A percentile compares a stretch with the other conserved stretches of the same genome.
These are phyloP conservation scores for Drosophila neotestacea DNA, from an alignment of 2,888 invertebrate genomes.

Conservation along the genomic window DNA sequence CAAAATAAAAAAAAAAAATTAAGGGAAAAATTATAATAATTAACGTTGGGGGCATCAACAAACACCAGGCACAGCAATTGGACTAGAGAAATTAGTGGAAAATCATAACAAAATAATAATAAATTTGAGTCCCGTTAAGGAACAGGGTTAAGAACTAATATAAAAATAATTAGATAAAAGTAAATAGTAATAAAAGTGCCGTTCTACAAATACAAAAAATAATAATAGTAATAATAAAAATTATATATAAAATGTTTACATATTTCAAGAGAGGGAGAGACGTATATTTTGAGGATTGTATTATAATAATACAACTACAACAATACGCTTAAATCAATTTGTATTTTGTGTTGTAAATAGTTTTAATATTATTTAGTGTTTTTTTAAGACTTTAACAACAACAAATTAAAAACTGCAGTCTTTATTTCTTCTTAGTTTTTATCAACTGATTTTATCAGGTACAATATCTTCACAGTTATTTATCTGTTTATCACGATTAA, in stretches of 20 bases:
- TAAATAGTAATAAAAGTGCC: conserved; percentile 61
- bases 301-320: conserved; percentile 64
- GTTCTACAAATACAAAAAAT: conserved; percentile 75
- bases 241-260: conserved; percentile 32
- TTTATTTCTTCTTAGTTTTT: conserved; percentile 75
- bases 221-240: conserved; percentile 23
- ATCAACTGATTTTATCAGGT: conserved; percentile 66
- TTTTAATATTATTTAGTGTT: conserved; percentile 14
- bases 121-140: conserved; percentile 44
- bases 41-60: conserved; percentile 51
- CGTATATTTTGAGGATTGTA: conserved; percentile 34
- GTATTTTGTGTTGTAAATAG: conserved; percentile 42
- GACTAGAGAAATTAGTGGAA: conserved; percentile 64
- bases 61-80: conserved; percentile 72
- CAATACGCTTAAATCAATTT: conserved; percentile 50
- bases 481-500: conserved; percentile 44
- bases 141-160: conserved; percentile 51
- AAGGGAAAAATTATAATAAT: conserved; percentile 27
- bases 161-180: conserved; percentile 14
- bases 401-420: conserved; percentile 73
- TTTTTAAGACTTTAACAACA: conserved; percentile 58
- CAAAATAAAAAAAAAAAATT: conserved; percentile 13
- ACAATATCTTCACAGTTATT: conserved; percentile 63
- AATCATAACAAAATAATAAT: conserved; percentile 33
- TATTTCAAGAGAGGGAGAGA: conserved; percentile 14